Evolutionary conservation across 2,888 invertebrate species (phyloP), one percentile per base, ranked within the genome.

Genomic region (Parapristionchus giblindavisi): DNA sequence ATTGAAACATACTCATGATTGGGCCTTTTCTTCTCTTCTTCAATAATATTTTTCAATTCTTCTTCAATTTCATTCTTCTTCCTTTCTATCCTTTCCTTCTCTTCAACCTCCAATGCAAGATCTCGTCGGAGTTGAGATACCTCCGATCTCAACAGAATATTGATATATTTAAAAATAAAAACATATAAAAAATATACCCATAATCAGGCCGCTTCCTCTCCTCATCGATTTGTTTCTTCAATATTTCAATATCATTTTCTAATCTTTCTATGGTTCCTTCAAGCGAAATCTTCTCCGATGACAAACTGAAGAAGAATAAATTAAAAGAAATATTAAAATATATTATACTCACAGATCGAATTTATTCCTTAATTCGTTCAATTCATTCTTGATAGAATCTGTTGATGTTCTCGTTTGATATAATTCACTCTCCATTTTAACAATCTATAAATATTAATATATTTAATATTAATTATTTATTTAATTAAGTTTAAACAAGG

Each of bases 161-260:
- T 43, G 43, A 43, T 14, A 43, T 14, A 8, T 17, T 43, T 43
- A 17, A 6, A 54, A 54, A n/a, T 8, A n/a, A 54, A 54, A 54
- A 8, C 14, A 24, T 61, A 61, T 2, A 34, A 34, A 36, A 17
- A 17, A 66, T 51, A 48, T 3, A 51, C 51, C 34, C 48, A 66
- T 66, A n/a, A 24, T 66, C 38, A 8, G 51, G 32, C 27, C 66
- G 21, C 43, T 40, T 61, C 61, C 40, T 61, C 61, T 61, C 61
- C 5, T 34, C 61, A 40, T 40, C 40, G 38, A 61, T 40, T 61
- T 61, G 38, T 24, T 24, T 40, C 27, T 21, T 24, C 29, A 66
- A 21, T 32, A 14, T 48, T 32, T 43, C 29, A 17, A 66, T 48
- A 4, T 66, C 32, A 29, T 48, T n/a, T 48, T 66, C 48, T 48